phyloP scores from a whole-genome alignment of 2,888 invertebrate genomes.

The Ethmia dodecea region DNA sequence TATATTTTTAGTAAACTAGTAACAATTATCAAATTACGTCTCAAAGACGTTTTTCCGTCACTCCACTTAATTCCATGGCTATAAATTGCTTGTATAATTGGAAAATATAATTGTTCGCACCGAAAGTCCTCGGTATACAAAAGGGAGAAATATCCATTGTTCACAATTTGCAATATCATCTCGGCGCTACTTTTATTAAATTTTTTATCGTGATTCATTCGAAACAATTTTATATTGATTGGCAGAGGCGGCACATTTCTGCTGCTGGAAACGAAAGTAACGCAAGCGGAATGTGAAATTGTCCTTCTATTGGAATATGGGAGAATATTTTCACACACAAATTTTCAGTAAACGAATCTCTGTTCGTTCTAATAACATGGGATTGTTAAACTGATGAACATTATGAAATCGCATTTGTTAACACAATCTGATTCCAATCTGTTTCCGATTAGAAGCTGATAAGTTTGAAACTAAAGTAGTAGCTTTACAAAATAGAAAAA shows the following conservation, averaged over 20 bases:
- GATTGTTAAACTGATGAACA: too few species aligned
- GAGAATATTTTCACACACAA: background rate
- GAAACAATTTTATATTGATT: slow-evolving; percentile 23
- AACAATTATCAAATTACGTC: background rate
- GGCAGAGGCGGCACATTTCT: slow-evolving; percentile 11
- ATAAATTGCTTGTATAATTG: slow-evolving; percentile 11
- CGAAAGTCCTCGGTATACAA: slow-evolving; percentile 8
- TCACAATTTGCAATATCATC: slow-evolving; percentile 21
- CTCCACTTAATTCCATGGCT: slow-evolving; percentile 2
- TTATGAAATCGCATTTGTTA: too few species aligned
- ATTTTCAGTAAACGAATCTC: too few species aligned
- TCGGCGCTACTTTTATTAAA: slow-evolving; percentile 22
- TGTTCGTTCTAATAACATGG: too few species aligned
- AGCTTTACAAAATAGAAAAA: too few species aligned
- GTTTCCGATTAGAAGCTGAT: too few species aligned
- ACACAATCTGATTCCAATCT: too few species aligned
- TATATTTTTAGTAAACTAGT: too few species aligned
- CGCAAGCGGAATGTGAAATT: slow-evolving; percentile 9
- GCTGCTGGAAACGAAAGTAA: slow-evolving; percentile 3
- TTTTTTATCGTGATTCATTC: slow-evolving; percentile 19
- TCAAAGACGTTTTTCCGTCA: slow-evolving; percentile 2
- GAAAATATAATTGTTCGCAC: slow-evolving; percentile 14
- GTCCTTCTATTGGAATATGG: background rate
- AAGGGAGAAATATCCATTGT: slow-evolving; percentile 19
- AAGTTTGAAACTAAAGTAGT: too few species aligned